Evolutionary conservation across 2,888 invertebrate genomes (phyloP), one percentile per base, ranked within the genome.

Genomic region (Drosophila aldrichi): DNA sequence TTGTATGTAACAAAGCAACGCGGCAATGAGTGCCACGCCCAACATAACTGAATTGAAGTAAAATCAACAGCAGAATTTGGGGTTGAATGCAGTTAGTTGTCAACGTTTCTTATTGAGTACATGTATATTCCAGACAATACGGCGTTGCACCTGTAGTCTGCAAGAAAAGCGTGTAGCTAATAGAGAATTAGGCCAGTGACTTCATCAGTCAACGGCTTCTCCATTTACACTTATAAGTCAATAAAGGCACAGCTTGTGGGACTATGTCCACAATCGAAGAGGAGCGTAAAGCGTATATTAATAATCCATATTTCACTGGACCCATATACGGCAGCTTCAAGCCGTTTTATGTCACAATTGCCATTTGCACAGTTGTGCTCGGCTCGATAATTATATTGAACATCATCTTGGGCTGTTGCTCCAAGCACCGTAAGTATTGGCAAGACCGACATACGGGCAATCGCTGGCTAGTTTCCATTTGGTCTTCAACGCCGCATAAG

Each of bases 311-410:
- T 85, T 95, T 94, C 78, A 93, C 93, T 74, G 94, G 94, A 74
- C 94, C 93, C 83, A 85, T 93, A 36, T 95, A 94, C 92, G 96
- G 96, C 70, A 96, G 97, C 93, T 97, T 96, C 91, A 96, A 96
- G n/a, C 95, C 96, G 49, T 97, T 98, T 93, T 97, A 97, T 94
- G 95, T 96, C 81, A 95, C 95, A 20, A 96, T 97, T 75, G 95
- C 96, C 32, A 95, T 97, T 91, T 96, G 96, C 92, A 95, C 97
- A 7, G 94, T 97, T 43, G 92, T 97, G 79, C 95, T 95, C 60
- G 94, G 95, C 12, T 93, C 95, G 25, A 93, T 98, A 69, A 94
- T 97, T 72, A 94, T 96, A 74, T 91, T 97, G 69, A 97, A 97
- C 92, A 93, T 97, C 36, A 94, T 96, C 40, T 95, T 97, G 91